phyloP scores from a whole-genome alignment of 2,113 vertebrate genomes.

The Hirundichthys speculiger region DNA sequence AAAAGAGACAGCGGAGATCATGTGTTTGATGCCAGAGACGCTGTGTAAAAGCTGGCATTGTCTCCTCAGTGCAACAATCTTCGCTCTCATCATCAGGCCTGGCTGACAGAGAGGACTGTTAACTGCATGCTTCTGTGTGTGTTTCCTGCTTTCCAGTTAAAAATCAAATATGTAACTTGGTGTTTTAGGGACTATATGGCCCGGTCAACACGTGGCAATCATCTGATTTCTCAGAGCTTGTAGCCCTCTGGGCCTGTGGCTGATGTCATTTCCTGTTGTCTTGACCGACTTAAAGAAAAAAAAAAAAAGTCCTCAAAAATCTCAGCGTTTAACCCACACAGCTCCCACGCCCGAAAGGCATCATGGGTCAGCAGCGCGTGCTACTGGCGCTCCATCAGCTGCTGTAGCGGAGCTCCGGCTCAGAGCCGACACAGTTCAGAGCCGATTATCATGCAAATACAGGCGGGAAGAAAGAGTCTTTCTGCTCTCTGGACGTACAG shows the following conservation, averaged over 20 bases:
- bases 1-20: too few species aligned
- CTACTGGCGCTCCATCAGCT: constrained; percentile 60
- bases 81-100: constrained; percentile 51
- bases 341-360: constrained; percentile 67
- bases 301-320: constrained; percentile 28
- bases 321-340: constrained; percentile 45
- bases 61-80: constrained; percentile 34
- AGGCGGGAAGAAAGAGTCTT: constrained; percentile 61
- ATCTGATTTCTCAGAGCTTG: constrained; percentile 13
- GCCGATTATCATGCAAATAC: constrained; percentile 75
- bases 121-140: not conserved
- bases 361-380: constrained; percentile 65
- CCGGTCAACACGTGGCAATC: not conserved
- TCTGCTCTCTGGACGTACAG: constrained; percentile 51
- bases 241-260: constrained; percentile 20
- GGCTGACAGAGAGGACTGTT: constrained; percentile 23
- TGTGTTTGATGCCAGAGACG: constrained; percentile 42
- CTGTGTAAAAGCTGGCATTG: constrained; percentile 50
- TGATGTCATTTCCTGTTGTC: constrained; percentile 71
- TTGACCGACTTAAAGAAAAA: too few species aligned
- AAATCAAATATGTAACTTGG: not conserved
- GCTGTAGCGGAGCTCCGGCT: constrained; percentile 46
- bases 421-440: constrained; percentile 63
- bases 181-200: not conserved
- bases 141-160: constrained; percentile 3